Base-by-base conservation (phyloP, 2,113 vertebrate species). In the Dicerorhinus sumatrensis region DNA sequence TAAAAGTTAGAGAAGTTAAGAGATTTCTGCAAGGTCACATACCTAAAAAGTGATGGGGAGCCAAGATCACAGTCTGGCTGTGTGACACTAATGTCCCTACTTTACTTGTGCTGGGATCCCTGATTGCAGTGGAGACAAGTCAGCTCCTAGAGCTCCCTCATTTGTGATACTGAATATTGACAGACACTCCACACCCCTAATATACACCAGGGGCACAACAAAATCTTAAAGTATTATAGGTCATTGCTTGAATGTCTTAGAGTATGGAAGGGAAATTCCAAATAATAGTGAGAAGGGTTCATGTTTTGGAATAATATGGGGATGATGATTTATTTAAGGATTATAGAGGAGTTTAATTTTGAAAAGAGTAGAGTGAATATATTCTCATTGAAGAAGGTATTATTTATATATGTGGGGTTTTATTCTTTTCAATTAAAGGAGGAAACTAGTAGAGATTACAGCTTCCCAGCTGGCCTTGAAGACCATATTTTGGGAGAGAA, bases 391-490 rank as follows among this genome's bases (percentile, higher is more conserved):
- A 18, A 75, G 21, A 92, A 96, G 25, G 31, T 58, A 42, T 48
- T 97, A 79, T 31, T 88, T 80, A 85, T 88, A 2, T 91, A 70
- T 94, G 46, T 96, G 42, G n/a, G 29, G 6, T 94, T 97, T 97
- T 95, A 39, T 95, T 79, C 95, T 97, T 79, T 94, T 98, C 6
- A 72, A 14, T 97, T 97, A 58, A 97, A 99, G 99, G 99, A 99
- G 63, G 99, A 99, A 97, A 97, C 96, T 39, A 97, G 48, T 93
- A 98, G 69, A 11, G 98, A 99, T 48, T 99, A 98, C 42, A 99
- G 99, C 87, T 99, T 99, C 97, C 99, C 99, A 27, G 98, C 98
- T 70, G 98, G 98, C 91, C 98, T 99, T 83, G 99, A 99, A 96
- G 99, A 99, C 39, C 98, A 98, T 96, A 90, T 99, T 98, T 97